Evolutionary conservation across 2,797 vertebrate species (phyloP).

Genomic region (Hoplostethus mediterraneus): DNA sequence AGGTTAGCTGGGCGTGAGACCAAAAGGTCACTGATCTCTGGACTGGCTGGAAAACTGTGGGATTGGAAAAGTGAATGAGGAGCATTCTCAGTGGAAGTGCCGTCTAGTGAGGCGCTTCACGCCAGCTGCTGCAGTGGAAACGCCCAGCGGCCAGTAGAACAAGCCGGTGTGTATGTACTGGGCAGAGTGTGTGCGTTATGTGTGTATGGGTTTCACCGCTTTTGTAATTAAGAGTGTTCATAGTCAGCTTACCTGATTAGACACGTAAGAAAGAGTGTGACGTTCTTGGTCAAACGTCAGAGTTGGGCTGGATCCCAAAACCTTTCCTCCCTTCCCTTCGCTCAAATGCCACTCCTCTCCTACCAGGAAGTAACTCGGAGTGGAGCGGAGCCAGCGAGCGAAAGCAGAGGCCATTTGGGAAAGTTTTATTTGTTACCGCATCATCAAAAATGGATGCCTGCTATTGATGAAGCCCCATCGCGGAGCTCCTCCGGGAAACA

Average conservation of each 20-base stretch:
- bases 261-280: no score
- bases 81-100: constrained; percentile 41
- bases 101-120: not conserved
- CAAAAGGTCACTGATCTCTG: constrained; percentile 16
- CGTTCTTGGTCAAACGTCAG: no score
- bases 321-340: no score
- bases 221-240: no score
- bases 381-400: no score
- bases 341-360: no score
- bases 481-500: constrained; percentile 3
- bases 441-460: no score
- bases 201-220: not conserved
- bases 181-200: not conserved
- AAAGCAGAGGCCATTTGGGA: no score
- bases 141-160: constrained; percentile 20
- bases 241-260: no score
- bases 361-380: no score
- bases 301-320: no score
- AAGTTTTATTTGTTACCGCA: not conserved
- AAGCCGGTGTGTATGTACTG: not conserved
- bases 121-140: constrained; percentile 26
- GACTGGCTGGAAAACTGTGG: constrained; percentile 28
- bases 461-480: not conserved
- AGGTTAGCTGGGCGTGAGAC: constrained; percentile 33
- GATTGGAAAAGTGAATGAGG: constrained; percentile 37